Evolutionary conservation across 2,888 invertebrate genomes (phyloP), one percentile per base, ranked within the genome.

Genomic region (Bedellia somnulentella): DNA sequence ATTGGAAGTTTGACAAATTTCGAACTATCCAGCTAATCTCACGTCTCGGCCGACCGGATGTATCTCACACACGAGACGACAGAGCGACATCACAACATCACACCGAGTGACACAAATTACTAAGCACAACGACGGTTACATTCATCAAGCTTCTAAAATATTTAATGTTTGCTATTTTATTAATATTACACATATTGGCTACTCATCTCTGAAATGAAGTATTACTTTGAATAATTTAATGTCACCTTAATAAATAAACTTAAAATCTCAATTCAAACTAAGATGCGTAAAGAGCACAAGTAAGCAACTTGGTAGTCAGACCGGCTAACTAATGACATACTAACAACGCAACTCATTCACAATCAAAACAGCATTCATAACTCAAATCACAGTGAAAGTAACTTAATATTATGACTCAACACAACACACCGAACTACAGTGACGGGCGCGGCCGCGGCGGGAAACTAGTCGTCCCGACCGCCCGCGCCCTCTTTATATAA

Each of bases 81-180:
- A n/a, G n/a, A n/a, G n/a, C n/a, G n/a, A n/a, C n/a, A n/a, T n/a
- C n/a, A n/a, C 63, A 61, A 63, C 60, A 62, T 58, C 62, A 60
- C 57, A 64, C 70, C 67, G 67, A 64, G 48, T 54, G 55, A 54
- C 52, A 57, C 62, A 55, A 18, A 59, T 62, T 57, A 61, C 73
- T 71, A 73, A 70, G 70, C 73, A 75, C 73, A 70, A 67, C 68
- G 70, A 73, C 68, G 57, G 62, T 60, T 67, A 73, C 67, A 71
- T 61, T 68, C 60, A 71, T 68, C 61, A 75, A 73, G 73, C 75
- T 52, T 57, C 68, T 70, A 71, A 68, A 48, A 57, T 60, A 71
- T 60, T 28, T 34, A 31, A 31, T 26, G 48, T 52, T 52, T 49
- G 54, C 61, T 64, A 64, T 56, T 57, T 56, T n/a, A n/a, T 53